These are phyloP conservation scores for Sabellastarte sp. DNA, from an alignment of 2,888 invertebrate genomes.

Conservation along the genomic window DNA sequence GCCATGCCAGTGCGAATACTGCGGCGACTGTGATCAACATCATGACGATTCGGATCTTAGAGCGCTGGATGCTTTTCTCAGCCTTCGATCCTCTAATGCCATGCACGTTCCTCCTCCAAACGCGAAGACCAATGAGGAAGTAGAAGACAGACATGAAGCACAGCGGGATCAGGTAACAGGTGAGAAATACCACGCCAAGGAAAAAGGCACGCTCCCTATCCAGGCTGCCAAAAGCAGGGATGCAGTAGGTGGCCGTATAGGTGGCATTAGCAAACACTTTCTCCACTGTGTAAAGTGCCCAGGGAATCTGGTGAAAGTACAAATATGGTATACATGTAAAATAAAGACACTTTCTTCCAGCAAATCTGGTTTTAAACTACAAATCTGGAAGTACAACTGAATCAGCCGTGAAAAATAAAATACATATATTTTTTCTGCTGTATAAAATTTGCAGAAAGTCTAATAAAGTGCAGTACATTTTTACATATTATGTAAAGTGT, in stretches of 20 bases:
- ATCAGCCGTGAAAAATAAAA: too few species aligned
- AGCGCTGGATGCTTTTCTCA: conserved; percentile 66
- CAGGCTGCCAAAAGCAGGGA: conserved; percentile 5
- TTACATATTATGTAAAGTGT: too few species aligned
- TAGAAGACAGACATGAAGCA: conserved; percentile 88
- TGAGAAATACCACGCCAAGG: conserved; percentile 81
- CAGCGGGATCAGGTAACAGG: conserved; percentile 89
- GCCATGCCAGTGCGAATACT: conserved; percentile 89
- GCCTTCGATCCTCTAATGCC: conserved; percentile 72
- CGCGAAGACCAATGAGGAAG: conserved; percentile 83
- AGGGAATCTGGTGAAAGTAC: background rate
- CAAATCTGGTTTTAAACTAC: too few species aligned
- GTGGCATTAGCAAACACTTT: background rate
- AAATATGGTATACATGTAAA: too few species aligned
- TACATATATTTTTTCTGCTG: too few species aligned
- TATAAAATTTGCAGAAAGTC: too few species aligned
- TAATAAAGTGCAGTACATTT: too few species aligned
- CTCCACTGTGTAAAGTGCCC: background rate
- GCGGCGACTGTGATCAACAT: conserved; percentile 92
- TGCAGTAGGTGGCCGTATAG: conserved; percentile 11
- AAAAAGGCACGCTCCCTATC: conserved; percentile 71
- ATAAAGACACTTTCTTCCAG: too few species aligned
- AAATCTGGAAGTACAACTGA: too few species aligned
- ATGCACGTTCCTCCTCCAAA: conserved; percentile 83
- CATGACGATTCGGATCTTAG: conserved; percentile 90